A percentile compares a stretch with the other conserved stretches of the same genome.
phyloP scores from a whole-genome alignment of 2,113 vertebrate genomes.

The Chascanopsetta lugubris region DNA sequence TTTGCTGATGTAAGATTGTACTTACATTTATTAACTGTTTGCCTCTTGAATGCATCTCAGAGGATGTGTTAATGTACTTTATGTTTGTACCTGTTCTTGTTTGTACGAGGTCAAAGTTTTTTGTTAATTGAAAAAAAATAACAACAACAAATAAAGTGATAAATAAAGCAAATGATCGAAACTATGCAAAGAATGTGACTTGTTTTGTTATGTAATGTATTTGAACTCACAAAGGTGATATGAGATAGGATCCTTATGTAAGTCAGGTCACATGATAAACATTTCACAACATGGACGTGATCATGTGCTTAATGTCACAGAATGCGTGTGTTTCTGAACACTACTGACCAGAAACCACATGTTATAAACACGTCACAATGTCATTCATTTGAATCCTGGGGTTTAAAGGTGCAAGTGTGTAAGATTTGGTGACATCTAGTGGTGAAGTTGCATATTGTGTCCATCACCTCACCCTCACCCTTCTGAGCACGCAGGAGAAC shows the following conservation, averaged over 20 bases:
- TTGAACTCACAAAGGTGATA: neutral
- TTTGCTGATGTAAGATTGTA: too few species aligned
- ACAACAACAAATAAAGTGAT: constrained; percentile 47
- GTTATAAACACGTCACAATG: too few species aligned
- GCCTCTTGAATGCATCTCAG: constrained; percentile 45
- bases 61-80: constrained; percentile 61
- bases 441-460: too few species aligned
- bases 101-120: constrained; percentile 65
- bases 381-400: too few species aligned
- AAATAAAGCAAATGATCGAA: constrained; percentile 12
- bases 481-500: too few species aligned
- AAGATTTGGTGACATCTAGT: too few species aligned
- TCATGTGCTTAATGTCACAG: neutral
- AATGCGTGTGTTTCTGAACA: too few species aligned
- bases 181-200: constrained; percentile 51
- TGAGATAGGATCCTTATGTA: neutral
- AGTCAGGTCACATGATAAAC: neutral
- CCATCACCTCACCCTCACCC: too few species aligned
- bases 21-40: constrained; percentile 54
- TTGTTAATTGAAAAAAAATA: constrained; percentile 72
- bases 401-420: too few species aligned
- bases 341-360: too few species aligned
- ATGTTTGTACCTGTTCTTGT: constrained; percentile 67
- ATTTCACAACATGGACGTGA: constrained; percentile 13
- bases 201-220: neutral